Base-by-base conservation (phyloP, 2,113 vertebrate species). In the Sorex araneus region DNA sequence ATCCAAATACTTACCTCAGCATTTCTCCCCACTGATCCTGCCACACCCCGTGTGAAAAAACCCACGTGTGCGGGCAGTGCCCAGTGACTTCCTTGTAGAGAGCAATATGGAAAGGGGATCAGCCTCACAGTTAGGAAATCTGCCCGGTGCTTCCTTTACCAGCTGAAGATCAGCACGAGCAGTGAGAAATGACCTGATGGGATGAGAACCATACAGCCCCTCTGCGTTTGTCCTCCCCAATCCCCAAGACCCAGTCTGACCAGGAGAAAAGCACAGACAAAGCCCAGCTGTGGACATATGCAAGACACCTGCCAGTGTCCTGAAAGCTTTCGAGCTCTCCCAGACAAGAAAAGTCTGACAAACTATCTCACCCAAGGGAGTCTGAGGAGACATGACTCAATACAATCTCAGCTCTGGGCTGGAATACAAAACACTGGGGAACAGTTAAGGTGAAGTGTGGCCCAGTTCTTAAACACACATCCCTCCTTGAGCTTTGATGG, bases 381-480 rank as follows among this genome's bases (percentile, higher is more conserved):
- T 69, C 81, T n/a, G 60, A 80, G 36, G 50, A 89, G 67, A 63
- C 50, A 63, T n/a, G 43, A n/a, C n/a, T n/a, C n/a, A n/a, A n/a
- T n/a, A n/a, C n/a, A n/a, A n/a, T n/a, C n/a, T n/a, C n/a, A n/a
- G 36, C 43, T 27, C 78, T 75, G 19, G 64, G 47, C 32, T n/a
- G 25, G 30, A 54, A 78, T 57, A 57, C 54, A 77, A 70, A 13
- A 30, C 27, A 64, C 8, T 64, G 47, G 40, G 23, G 10, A 43
- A 73, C 64, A 43, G 32, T n/a, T 74, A 43, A 84, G 34, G 57
- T 45, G 45, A 66, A 69, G 63, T 69, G 25, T 15, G 23, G n/a
- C 47, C 40, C 25, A 40, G 78, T 43, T 64, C 32, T 32, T 69
- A 69, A 64, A n/a, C n/a, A 43, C 15, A 32, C 2, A 28, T 43